Evolutionary conservation across 2,888 invertebrate species (phyloP).

Genomic region (Sympetrum striolatum): DNA sequence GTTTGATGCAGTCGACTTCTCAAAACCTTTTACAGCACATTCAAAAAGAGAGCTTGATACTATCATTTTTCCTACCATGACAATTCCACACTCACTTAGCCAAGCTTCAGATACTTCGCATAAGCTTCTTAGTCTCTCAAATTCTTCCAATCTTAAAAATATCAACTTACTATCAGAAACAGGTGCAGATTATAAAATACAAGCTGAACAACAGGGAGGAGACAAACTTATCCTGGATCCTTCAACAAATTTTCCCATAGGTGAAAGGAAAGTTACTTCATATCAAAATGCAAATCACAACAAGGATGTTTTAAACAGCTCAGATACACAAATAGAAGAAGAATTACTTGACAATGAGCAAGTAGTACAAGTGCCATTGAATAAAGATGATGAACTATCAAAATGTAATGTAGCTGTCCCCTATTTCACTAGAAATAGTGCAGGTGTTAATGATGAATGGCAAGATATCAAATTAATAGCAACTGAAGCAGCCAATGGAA

Average conservation of each 20-base stretch:
- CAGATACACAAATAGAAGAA: background rate
- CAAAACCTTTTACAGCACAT: background rate
- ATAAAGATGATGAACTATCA: background rate
- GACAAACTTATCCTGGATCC: slow-evolving; percentile 2
- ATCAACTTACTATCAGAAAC: background rate
- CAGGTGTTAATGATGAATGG: background rate
- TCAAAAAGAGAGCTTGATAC: background rate
- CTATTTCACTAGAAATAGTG: too few relatives aligned
- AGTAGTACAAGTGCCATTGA: background rate
- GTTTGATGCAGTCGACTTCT: background rate
- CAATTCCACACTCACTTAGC: background rate
- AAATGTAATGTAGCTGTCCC: too few relatives aligned
- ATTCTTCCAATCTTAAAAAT: background rate
- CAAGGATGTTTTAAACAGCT: background rate
- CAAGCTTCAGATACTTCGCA: background rate
- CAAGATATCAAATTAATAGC: too few relatives aligned
- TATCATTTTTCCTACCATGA: background rate
- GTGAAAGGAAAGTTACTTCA: background rate
- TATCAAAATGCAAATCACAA: background rate
- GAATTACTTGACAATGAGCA: background rate
- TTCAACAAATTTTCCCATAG: background rate
- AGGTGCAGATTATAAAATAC: background rate
- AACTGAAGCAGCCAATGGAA: too few relatives aligned
- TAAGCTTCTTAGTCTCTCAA: background rate
- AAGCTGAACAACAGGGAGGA: background rate